These are phyloP conservation scores for Mastigias papua DNA, from an alignment of 30 jellyfish, hydroid and myxozoan species.

Conservation along the genomic window DNA sequence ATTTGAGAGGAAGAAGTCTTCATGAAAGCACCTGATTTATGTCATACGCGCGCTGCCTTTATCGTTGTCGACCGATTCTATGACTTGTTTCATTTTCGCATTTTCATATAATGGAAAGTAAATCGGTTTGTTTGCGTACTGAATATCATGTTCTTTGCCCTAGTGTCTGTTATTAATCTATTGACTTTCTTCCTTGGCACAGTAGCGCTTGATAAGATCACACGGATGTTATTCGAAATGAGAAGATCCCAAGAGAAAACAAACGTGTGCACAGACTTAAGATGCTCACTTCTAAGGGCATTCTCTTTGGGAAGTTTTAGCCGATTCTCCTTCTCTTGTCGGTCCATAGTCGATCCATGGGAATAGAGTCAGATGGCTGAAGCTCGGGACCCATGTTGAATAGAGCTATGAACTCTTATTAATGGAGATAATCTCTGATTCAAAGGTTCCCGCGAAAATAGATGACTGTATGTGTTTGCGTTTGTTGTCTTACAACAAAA, in stretches of 20 bases:
- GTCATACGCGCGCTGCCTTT: neutral
- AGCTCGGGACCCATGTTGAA: conserved; percentile 41
- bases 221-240: conserved; percentile 12
- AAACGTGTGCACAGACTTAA: conserved; percentile 3
- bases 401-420: conserved; percentile 41
- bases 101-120: neutral
- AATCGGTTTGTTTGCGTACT: neutral
- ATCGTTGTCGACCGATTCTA: neutral
- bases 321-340: conserved; percentile 38
- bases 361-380: conserved; percentile 54
- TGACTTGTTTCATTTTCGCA: neutral
- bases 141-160: neutral
- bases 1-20: no score
- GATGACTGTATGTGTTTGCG: conserved; percentile 23
- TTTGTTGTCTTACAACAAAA: neutral
- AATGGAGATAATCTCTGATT: conserved; percentile 36
- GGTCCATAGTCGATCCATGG: conserved; percentile 35
- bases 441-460: conserved; percentile 64
- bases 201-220: neutral
- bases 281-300: conserved; percentile 19
- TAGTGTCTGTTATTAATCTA: neutral
- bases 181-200: neutral
- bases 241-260: conserved; percentile 21
- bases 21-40: neutral
- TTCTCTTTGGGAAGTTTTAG: conserved; percentile 57